Base-by-base conservation (phyloP, 2,113 vertebrate species). In the Scortum barcoo region DNA sequence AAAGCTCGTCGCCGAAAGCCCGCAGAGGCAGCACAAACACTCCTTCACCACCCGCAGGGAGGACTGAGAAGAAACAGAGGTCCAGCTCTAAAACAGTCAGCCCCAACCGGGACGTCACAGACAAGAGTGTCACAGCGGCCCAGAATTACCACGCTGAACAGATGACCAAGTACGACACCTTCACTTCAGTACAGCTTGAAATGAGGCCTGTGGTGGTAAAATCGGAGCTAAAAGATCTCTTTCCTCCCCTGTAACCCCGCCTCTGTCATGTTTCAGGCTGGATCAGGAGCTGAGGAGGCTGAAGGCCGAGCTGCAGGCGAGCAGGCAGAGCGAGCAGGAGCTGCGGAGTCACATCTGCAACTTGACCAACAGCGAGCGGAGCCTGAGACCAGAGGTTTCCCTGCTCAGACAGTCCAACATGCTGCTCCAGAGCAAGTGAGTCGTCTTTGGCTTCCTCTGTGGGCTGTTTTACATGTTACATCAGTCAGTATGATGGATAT, bases 351-450 rank as follows among this genome's bases (percentile, higher is more conserved):
- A 96, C 88, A 75, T 96, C 77, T 95, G 95, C 82, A 95, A 96
- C 91, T 71, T 96, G 58, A 96, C 93, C 63, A 96, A 96, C 93
- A 96, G 94, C 22, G 95, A 96, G 86, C 90, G 94, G 87, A 96
- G 95, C 91, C 89, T 96, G 83, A 94, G 95, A n/a, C 95, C 96
- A 0, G 96, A 96, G 80, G 91, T 95, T 19, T 91, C 94, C 7
- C 93, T 96, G 85, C 94, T 96, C 77, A 86, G 95, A 79, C 95
- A 96, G 87, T 94, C 94, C 74, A 96, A 96, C 85, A 93, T 95
- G 70, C 93, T 95, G 56, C 93, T 96, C 46, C 96, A 96, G 79
- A 95, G 93, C 94, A 96, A 96, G 96, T 96, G 90, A 92, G 96
- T 85, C 13, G 14, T 16, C 48, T 81, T 53, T 76, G 50, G 71